A percentile compares a stretch with the other conserved stretches of the same genome.
Evolutionary conservation across 1,140 invertebrate genomes (phyloP).

Genomic region (Ericerus pela): DNA sequence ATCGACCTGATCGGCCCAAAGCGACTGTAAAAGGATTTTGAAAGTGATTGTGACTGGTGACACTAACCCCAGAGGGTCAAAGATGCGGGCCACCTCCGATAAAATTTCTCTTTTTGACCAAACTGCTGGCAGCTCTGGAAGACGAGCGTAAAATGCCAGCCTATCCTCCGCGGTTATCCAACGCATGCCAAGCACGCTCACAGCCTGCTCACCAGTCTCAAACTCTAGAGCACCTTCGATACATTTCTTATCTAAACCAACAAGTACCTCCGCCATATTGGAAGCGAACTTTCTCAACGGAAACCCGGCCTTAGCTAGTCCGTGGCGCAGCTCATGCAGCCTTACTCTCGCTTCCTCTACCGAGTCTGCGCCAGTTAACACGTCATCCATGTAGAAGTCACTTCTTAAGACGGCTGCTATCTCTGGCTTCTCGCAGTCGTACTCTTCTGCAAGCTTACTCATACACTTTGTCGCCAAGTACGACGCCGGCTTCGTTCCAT

Average conservation of each 20-base stretch:
- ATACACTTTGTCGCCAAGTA: conserved; percentile 28
- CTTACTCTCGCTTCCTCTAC: background rate
- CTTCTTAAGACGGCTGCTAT: background rate
- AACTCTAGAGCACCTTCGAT: no score
- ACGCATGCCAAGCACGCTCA: no score
- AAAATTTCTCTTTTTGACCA: no score
- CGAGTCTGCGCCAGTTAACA: background rate
- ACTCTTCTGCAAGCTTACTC: conserved; percentile 26
- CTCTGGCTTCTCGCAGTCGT: background rate
- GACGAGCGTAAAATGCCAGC: no score
- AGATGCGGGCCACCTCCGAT: no score
- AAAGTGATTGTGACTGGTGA: no score
- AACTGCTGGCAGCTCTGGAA: no score
- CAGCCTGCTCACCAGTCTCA: no score
- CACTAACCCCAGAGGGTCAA: no score
- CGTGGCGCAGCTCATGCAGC: background rate
- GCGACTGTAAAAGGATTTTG: no score
- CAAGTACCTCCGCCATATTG: background rate
- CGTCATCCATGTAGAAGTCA: background rate
- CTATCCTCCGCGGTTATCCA: no score
- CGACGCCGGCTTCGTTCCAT: conserved; percentile 27
- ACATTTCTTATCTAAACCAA: background rate
- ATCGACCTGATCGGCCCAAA: no score
- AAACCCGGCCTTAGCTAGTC: background rate
- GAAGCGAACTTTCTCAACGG: background rate